Base-by-base conservation (phyloP, 2,888 invertebrate species). In the Oscheius sp. region DNA sequence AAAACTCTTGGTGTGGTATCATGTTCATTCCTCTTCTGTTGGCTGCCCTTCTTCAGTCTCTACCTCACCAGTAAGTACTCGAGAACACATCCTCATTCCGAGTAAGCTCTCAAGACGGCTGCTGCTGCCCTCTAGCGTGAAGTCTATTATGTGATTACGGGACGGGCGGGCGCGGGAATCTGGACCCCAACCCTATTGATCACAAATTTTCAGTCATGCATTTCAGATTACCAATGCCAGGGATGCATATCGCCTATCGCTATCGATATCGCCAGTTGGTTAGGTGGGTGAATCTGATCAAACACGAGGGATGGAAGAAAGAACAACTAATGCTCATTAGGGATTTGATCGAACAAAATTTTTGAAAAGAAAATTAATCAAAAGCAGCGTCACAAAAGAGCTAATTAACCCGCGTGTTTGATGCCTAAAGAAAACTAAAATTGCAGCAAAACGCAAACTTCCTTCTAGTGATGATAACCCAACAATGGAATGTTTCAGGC, bases 1-100 rank as follows among this genome's bases (percentile, higher is more conserved):
- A 88, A 91, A 52, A 92, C 92, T 75, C 88, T 92, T 6, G 91
- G 92, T 0, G 91, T 92, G 16, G 92, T 92, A 69, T 91, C 91
- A 86, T 91, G 91, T 23, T 91, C 91, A 2, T 92, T 92, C 82
- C 90, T 91, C 1, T 85, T 91, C 69, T 92, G 92, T 83, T 92
- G 91, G 90, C 88, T 92, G 29, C 92, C 92, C n/a, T 92, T 92
- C 86, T 91, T 92, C 84, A 89, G 91, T 46, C 87, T 91, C 6
- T 92, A 92, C 84, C 89, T 91, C 68, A 91, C 91, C 23, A 91
- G 91, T 77, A 90, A 91, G 55, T 90, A 45, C 35, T 18, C 18
- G 41, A 18, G 21, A 18, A n/a, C 29, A 13, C 21, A 16, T 18
- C 43, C 45, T 35, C 61, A 41, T 61, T 49, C 49, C 49, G 21